Base-by-base conservation (phyloP, 1,140 invertebrate species). In the Bombus superbus region DNA sequence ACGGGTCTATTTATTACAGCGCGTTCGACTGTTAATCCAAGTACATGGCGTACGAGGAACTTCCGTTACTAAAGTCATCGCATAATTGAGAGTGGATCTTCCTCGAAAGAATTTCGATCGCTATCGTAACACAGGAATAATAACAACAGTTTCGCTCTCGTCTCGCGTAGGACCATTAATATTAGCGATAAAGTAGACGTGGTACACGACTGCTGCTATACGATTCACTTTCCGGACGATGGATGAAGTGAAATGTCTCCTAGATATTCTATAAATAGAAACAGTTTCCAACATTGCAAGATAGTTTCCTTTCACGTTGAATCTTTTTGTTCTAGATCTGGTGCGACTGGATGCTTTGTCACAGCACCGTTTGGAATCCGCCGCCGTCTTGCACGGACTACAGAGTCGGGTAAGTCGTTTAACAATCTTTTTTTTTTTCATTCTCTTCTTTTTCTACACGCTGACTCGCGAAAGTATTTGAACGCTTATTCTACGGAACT, bases 271-370 rank as follows among this genome's bases (percentile, higher is more conserved):
- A 90, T 90, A 88, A 90, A 90, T 90, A 90, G 76, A 77, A 76
- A 75, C 79, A 57, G 40, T 84, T 32, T 73, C 62, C 76, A 47
- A 42, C 35, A 47, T 66, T 35, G 18, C 32, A 25, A n/a, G 18
- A n/a, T n/a, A 32, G 40, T n/a, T 25, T 40, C 80, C 53, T 22
- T 64, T 53, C 72, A 57, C 42, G 18, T n/a, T 53, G 32, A 38
- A 25, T 15, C 68, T 72, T 79, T 75, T 78, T 77, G 35, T 93
- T 94, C 4, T 91, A 97, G 97, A 96, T 98, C 85, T 98, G 98
- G 98, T 98, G 97, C 92, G 98, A 99, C 94, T 98, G 98, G 98
- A 97, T 98, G 97, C 96, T 98, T 69, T 98, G 97, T 93, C 97
- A 98, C 93, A 97, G 97, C 89, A 95, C 96, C 40, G 96, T 98